phyloP scores from a whole-genome alignment of 2,797 vertebrate species.

The Falco columbarius region DNA sequence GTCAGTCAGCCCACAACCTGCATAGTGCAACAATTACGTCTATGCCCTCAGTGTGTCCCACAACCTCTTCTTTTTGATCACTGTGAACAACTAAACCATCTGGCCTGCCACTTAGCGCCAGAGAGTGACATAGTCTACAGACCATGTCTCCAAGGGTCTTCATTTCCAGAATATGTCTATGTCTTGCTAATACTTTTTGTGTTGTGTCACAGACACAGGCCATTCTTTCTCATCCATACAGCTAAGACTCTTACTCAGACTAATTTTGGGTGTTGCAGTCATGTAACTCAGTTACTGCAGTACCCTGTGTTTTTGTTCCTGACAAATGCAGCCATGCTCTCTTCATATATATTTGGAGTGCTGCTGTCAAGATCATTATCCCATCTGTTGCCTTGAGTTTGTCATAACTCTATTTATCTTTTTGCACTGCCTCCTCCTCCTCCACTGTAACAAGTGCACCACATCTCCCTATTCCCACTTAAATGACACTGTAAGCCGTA shows the following conservation, averaged over 20 bases:
- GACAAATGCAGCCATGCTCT: neutral
- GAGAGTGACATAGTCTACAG: neutral
- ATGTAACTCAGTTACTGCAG: fast-evolving
- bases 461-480: neutral
- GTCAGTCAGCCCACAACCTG: neutral
- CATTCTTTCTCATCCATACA: neutral
- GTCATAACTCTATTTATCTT: neutral
- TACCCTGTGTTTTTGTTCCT: neutral
- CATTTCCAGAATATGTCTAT: neutral
- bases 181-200: neutral
- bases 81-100: neutral
- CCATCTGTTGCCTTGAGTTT: neutral
- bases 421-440: neutral
- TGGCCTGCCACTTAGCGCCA: neutral
- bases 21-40: neutral
- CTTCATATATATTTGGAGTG: neutral
- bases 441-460: neutral
- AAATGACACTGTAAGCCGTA: neutral
- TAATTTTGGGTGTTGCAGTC: neutral
- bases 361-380: neutral
- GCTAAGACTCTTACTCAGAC: neutral
- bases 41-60: neutral
- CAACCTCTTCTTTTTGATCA: neutral
- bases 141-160: neutral
- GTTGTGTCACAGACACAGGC: neutral